Base-by-base conservation (phyloP, 1,140 invertebrate species). In the Pseudachorutes palmiensis region DNA sequence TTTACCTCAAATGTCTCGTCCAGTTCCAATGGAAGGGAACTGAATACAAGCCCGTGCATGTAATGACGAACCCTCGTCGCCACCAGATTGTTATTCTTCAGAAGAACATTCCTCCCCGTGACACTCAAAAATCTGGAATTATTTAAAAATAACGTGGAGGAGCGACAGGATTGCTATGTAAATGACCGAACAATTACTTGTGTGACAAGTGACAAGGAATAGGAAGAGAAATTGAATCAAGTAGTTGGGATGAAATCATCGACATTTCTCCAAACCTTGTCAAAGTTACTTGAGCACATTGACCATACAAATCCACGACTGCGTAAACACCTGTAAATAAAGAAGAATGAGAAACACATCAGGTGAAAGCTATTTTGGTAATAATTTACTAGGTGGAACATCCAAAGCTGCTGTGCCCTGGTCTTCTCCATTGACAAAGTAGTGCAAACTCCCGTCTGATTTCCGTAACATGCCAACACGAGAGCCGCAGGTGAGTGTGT, bases 261-360 rank as follows among this genome's bases (percentile, higher is more conserved):
- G 33, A 79, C 74, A 66, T 58, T 32, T 73, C 72, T 24, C 69
- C 71, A 1, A 68, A 26, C 30, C 61, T 64, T 9, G 69, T 69
- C 12, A 83, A 81, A 5, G 81, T 81, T 59, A 96, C 92, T 83
- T 95, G 90, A 26, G 91, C 90, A 79, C 93, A 97, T 76, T 93
- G 91, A 2, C 93, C 94, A 77, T 96, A 96, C 16, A 97, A 81
- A 81, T 97, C 93, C 36, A 97, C 88, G 0, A 97, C 92, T n/a
- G 91, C 92, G 80, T 91, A 96, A 63, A 96, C 85, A 77, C 88
- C 81, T 81, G 74, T 5, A 75, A 5, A 55, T 12, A 55, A 55
- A 14, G 9, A 55, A 26, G 12, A 9, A 55, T 19, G 36, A 45
- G 36, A 55, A 60, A 31, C 24, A 30, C 30, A 60, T 9, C 2